Conservation (phyloP, 1,140 invertebrate genomes). For the Samia ricini region DNA sequence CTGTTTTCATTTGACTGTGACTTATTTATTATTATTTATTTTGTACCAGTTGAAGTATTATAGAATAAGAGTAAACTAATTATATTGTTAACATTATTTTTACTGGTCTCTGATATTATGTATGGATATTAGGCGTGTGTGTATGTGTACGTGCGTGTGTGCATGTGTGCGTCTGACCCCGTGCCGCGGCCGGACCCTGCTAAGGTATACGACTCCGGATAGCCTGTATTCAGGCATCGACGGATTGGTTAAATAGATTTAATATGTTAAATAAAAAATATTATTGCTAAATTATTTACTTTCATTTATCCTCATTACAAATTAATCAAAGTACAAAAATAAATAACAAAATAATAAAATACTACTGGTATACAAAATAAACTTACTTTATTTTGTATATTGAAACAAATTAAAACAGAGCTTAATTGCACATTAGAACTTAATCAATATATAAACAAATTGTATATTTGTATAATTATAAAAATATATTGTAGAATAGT, state of each 20-base stretch:
- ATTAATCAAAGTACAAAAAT: background rate
- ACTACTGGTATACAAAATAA: too few relatives aligned
- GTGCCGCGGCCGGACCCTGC: background rate
- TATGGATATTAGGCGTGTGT: background rate
- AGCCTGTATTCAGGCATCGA: slow-evolving; percentile 30
- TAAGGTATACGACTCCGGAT: slow-evolving; percentile 8
- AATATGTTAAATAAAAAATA: slow-evolving; percentile 5
- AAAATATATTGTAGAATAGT: too few relatives aligned
- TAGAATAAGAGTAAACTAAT: too few relatives aligned
- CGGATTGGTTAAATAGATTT: slow-evolving; percentile 15
- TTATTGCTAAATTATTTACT: background rate
- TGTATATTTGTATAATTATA: too few relatives aligned
- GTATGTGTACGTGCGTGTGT: background rate
- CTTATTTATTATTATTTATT: slow-evolving; percentile 25
- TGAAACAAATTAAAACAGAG: too few relatives aligned
- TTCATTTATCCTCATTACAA: background rate
- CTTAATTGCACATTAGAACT: too few relatives aligned
- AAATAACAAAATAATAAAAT: background rate
- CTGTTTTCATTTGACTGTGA: slow-evolving; percentile 7
- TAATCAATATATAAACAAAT: too few relatives aligned
- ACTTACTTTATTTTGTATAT: too few relatives aligned
- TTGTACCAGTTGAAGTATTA: slow-evolving; percentile 3
- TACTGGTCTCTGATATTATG: too few relatives aligned
- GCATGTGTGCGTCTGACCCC: background rate
- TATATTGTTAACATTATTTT: too few relatives aligned